Evolutionary conservation across 2,888 invertebrate species (phyloP).

Genomic region (Beris chalybata): DNA sequence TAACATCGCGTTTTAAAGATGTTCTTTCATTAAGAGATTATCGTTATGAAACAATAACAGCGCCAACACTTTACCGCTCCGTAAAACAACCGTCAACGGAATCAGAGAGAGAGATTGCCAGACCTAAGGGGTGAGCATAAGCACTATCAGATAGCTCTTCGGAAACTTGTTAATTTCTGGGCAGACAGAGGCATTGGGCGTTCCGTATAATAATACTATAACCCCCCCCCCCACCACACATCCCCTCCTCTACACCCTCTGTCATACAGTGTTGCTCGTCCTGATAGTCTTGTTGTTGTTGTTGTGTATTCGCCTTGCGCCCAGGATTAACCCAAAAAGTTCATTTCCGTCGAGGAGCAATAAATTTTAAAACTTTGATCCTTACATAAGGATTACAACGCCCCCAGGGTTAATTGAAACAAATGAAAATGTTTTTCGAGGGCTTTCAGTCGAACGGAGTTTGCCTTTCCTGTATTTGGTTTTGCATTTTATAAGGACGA

Average conservation of each 20-base stretch:
- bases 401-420: constrained; percentile 39
- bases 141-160: too few relatives aligned
- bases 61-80: constrained; percentile 5
- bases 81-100: neutral
- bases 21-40: constrained; percentile 31
- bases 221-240: too few relatives aligned
- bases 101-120: neutral
- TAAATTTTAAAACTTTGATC: constrained; percentile 33
- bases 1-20: constrained; percentile 25
- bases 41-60: constrained; percentile 29
- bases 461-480: constrained; percentile 4
- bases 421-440: constrained; percentile 34
- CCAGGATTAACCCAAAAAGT: constrained; percentile 25
- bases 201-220: too few relatives aligned
- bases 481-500: too few relatives aligned
- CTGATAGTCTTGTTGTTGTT: neutral
- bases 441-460: constrained; percentile 24
- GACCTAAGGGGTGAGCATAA: neutral
- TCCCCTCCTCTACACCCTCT: neutral
- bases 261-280: neutral
- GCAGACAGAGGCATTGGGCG: too few relatives aligned
- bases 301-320: constrained; percentile 10
- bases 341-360: constrained; percentile 32
- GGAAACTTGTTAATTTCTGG: too few relatives aligned
- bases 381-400: constrained; percentile 36